A percentile compares a stretch with the other conserved stretches of the same genome.
phyloP scores from a whole-genome alignment of 2,113 vertebrate genomes.

The Urocitellus parryii region DNA sequence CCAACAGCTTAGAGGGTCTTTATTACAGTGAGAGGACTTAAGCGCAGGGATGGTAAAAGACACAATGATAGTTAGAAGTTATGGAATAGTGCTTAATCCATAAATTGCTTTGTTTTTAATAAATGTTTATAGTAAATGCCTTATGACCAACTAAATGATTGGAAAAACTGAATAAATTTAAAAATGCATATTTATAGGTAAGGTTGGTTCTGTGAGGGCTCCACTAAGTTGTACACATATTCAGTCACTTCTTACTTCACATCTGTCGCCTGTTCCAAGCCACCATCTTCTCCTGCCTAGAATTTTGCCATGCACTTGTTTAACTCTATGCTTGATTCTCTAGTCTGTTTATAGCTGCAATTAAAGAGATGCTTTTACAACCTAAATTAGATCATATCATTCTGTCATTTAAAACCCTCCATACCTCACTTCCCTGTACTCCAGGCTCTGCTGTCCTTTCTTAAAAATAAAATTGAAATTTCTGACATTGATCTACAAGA shows the following conservation, averaged over 20 bases:
- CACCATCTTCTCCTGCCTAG: not conserved
- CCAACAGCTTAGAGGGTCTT: not conserved
- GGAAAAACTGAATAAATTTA: not conserved
- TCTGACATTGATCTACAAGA: not conserved
- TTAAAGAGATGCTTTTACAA: slow-evolving; percentile 9
- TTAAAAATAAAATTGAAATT: not conserved
- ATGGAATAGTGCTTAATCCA: not conserved
- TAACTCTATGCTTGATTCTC: not conserved
- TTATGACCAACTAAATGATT: not conserved
- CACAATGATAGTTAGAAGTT: not conserved
- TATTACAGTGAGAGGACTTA: not conserved
- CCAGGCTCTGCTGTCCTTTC: not conserved
- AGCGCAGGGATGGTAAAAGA: not conserved
- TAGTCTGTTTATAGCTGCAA: not conserved
- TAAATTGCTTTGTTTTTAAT: not conserved
- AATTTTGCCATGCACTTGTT: not conserved
- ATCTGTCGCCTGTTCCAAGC: not conserved
- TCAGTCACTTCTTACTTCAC: not conserved
- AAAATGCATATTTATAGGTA: not conserved
- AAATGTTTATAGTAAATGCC: not conserved
- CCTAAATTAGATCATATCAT: too few relatives aligned
- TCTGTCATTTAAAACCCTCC: not conserved
- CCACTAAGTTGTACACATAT: not conserved
- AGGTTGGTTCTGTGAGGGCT: not conserved
- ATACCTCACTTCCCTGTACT: too few relatives aligned